phyloP scores from a whole-genome alignment of 2,888 invertebrate genomes.

The Cheilosia impressa region DNA sequence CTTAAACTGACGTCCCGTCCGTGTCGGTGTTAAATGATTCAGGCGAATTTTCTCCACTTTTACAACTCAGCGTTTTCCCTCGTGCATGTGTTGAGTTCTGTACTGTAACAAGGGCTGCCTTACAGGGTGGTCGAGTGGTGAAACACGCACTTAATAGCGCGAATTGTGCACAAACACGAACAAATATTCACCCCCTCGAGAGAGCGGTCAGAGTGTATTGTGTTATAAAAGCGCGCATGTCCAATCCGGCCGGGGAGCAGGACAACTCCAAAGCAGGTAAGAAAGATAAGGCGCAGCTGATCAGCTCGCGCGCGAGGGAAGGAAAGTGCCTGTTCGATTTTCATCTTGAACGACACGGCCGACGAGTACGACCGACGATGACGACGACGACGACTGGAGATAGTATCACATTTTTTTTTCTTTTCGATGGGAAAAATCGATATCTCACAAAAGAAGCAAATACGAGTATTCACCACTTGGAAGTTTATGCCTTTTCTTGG shows the following conservation, averaged over 20 bases:
- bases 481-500: slow-evolving; percentile 42
- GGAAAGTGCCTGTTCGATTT: slow-evolving; percentile 58
- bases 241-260: slow-evolving; percentile 62
- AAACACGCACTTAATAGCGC: slow-evolving; percentile 4
- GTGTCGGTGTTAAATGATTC: slow-evolving; percentile 57
- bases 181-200: slow-evolving; percentile 8
- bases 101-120: slow-evolving; percentile 43
- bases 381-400: neutral
- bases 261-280: slow-evolving; percentile 67
- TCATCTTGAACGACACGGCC: slow-evolving; percentile 34
- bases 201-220: slow-evolving; percentile 8
- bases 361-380: neutral
- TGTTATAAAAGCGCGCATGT: slow-evolving; percentile 49
- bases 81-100: slow-evolving; percentile 57
- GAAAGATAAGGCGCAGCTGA: slow-evolving; percentile 71
- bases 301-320: slow-evolving; percentile 48
- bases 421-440: slow-evolving; percentile 65
- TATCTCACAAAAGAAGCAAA: slow-evolving; percentile 29
- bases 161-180: slow-evolving; percentile 36
- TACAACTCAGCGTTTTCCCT: slow-evolving; percentile 61
- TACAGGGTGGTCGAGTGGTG: slow-evolving; percentile 46
- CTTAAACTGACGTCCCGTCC: slow-evolving; percentile 69
- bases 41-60: slow-evolving; percentile 58
- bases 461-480: slow-evolving; percentile 23
- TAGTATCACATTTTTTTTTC: slow-evolving; percentile 32